Conservation (phyloP, 1,140 invertebrate genomes). For the Drosophila erecta region DNA sequence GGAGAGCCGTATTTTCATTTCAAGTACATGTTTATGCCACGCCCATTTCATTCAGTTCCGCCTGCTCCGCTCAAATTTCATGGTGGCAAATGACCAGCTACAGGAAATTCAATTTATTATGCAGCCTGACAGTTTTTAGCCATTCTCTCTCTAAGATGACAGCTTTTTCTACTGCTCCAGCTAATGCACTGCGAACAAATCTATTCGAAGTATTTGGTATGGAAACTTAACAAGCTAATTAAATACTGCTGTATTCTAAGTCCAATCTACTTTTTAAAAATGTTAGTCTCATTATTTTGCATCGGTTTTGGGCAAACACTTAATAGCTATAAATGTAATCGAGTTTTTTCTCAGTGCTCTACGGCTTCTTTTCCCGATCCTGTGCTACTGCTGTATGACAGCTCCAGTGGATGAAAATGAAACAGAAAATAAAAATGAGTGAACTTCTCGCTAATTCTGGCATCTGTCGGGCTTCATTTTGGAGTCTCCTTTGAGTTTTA, state of each 20-base stretch:
- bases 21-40: slow-evolving; percentile 60
- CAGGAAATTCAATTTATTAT: slow-evolving; percentile 83
- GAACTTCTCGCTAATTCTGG: slow-evolving; percentile 69
- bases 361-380: slow-evolving; percentile 15
- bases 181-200: not conserved
- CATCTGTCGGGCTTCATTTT: slow-evolving; percentile 64
- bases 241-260: not conserved
- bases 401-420: slow-evolving; percentile 32
- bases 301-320: no score
- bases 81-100: slow-evolving; percentile 74
- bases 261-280: no score
- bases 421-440: slow-evolving; percentile 52
- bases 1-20: slow-evolving; percentile 46
- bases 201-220: no score
- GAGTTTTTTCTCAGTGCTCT: not conserved
- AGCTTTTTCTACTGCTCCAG: slow-evolving; percentile 43
- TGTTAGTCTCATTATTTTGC: no score
- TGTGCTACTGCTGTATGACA: slow-evolving; percentile 36
- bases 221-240: not conserved
- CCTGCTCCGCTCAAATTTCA: slow-evolving; percentile 47
- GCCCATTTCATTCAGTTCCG: slow-evolving; percentile 29
- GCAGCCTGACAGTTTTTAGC: slow-evolving; percentile 75
- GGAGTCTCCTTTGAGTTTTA: slow-evolving; percentile 34
- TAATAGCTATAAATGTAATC: no score
- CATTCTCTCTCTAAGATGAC: slow-evolving; percentile 65